Conservation (phyloP, 1,140 invertebrate genomes). For the Monochamus saltuarius region DNA sequence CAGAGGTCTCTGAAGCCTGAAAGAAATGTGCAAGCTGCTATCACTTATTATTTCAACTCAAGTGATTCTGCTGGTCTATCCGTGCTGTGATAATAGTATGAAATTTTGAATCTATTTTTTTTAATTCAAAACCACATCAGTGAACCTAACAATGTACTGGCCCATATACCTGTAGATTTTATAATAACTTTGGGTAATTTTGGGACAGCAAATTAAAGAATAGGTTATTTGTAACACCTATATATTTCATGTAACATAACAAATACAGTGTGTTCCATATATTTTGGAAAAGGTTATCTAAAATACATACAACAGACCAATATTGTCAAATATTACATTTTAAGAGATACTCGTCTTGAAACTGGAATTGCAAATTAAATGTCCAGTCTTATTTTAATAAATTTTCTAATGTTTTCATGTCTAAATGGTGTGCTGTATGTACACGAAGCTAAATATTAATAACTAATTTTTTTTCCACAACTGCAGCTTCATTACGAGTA, state of each 20-base stretch:
- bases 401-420: constrained; percentile 17
- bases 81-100: too few relatives aligned
- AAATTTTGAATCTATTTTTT: too few relatives aligned
- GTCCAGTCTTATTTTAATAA: constrained; percentile 31
- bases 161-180: too few relatives aligned
- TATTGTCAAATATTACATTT: constrained; percentile 30
- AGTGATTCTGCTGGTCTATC: too few relatives aligned
- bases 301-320: constrained; percentile 21
- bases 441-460: constrained; percentile 27
- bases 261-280: constrained; percentile 32
- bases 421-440: constrained; percentile 23
- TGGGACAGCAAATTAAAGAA: constrained; percentile 2
- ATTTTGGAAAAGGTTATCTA: constrained; percentile 15
- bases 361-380: constrained; percentile 20
- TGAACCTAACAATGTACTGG: too few relatives aligned
- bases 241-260: constrained; percentile 36
- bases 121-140: too few relatives aligned
- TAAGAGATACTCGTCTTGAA: constrained; percentile 23
- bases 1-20: too few relatives aligned
- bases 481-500: constrained; percentile 10
- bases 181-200: not conserved
- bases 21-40: too few relatives aligned
- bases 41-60: too few relatives aligned
- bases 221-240: constrained; percentile 32
- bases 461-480: constrained; percentile 23